These are phyloP conservation scores for Ormyrus nitidulus DNA, from an alignment of 2,888 invertebrate species.

Conservation along the genomic window DNA sequence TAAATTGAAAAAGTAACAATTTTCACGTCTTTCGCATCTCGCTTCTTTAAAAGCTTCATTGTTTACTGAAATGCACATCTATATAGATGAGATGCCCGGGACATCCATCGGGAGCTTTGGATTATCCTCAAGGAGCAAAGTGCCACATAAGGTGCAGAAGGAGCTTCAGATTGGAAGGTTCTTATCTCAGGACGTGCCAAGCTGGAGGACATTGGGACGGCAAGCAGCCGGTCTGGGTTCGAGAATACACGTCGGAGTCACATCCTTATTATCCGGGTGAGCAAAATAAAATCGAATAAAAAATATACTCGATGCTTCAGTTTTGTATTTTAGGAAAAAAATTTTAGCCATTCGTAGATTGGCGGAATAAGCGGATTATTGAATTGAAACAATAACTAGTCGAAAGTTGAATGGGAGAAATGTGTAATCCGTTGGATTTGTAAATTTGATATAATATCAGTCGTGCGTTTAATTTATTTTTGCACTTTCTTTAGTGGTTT, in stretches of 20 bases:
- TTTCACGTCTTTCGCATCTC: no score
- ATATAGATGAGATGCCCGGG: slow-evolving; percentile 71
- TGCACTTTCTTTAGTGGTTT: no score
- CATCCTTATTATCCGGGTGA: slow-evolving; percentile 53
- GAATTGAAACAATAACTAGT: no score
- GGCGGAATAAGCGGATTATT: no score
- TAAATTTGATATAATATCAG: no score
- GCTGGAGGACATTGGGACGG: slow-evolving; percentile 77
- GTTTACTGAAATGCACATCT: background rate
- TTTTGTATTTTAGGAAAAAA: background rate
- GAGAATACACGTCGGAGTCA: slow-evolving; percentile 73
- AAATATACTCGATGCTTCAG: background rate
- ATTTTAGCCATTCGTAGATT: no score
- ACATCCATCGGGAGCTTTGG: slow-evolving; percentile 65
- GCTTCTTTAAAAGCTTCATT: background rate
- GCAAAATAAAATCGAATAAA: slow-evolving; percentile 16
- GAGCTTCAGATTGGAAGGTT: slow-evolving; percentile 78
- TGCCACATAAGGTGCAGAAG: slow-evolving; percentile 77
- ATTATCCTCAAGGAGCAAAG: slow-evolving; percentile 74
- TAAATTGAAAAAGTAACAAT: no score
- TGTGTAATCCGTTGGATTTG: no score
- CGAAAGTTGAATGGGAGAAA: no score
- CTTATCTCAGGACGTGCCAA: slow-evolving; percentile 77
- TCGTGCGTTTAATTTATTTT: no score
- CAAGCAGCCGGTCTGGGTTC: slow-evolving; percentile 76